phyloP scores from a whole-genome alignment of 30 jellyfish, hydroid and myxozoan species.

The Aurelia aurita complex sp. Pacific region DNA sequence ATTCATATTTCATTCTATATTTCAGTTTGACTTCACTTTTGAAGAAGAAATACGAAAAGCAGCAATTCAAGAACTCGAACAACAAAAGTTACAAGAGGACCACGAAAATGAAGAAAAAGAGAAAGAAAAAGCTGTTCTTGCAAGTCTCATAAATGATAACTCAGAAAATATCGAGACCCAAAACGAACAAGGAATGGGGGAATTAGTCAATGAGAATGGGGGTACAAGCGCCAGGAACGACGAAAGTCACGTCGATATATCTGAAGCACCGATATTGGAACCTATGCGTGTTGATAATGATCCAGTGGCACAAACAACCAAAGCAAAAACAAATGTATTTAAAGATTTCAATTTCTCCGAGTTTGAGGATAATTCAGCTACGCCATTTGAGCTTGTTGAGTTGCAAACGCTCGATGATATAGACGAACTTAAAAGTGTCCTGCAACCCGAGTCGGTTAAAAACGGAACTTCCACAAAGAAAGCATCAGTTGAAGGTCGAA shows the following conservation, averaged over 20 bases:
- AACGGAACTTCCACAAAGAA: neutral
- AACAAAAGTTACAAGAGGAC: neutral
- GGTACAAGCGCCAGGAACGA: neutral
- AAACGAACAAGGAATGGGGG: neutral
- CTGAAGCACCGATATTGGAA: conserved; percentile 58
- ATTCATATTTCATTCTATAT: neutral
- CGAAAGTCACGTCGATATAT: neutral
- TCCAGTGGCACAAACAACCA: neutral
- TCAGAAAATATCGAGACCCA: neutral
- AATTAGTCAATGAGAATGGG: neutral
- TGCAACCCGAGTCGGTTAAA: conserved; percentile 74
- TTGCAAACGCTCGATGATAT: conserved; percentile 84
- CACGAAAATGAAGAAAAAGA: conserved; percentile 1
- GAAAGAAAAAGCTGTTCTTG: conserved; percentile 14
- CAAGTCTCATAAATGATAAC: neutral
- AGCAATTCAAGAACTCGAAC: conserved; percentile 45
- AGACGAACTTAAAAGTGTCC: conserved; percentile 82
- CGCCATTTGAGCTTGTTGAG: conserved; percentile 97
- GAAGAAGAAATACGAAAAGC: conserved; percentile 52
- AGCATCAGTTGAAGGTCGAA: neutral
- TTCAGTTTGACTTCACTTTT: conserved; percentile 71
- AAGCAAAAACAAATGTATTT: neutral
- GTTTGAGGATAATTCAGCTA: conserved; percentile 79
- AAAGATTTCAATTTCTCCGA: conserved; percentile 73
- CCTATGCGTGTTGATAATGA: conserved; percentile 25